phyloP scores from a whole-genome alignment of 1,140 invertebrate genomes.

The Cotesia vestalis region DNA sequence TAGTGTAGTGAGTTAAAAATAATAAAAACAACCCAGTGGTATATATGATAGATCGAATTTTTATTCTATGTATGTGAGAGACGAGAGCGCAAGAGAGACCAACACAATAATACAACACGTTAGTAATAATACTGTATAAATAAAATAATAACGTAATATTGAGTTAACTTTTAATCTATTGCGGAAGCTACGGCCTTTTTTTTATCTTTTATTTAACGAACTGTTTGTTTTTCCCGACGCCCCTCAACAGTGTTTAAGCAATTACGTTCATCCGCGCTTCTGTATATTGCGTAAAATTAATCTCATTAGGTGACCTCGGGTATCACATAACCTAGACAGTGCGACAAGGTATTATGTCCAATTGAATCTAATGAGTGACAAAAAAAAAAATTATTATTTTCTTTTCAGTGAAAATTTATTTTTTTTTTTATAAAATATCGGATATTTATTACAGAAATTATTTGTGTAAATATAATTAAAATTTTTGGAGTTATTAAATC shows the following conservation, averaged over 20 bases:
- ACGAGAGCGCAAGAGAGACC: not conserved
- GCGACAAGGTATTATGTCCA: conserved; percentile 3
- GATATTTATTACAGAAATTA: too few relatives aligned
- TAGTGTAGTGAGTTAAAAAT: not conserved
- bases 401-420: too few relatives aligned
- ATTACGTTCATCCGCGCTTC: conserved; percentile 50
- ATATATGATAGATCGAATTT: too few relatives aligned
- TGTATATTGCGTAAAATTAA: conserved; percentile 63
- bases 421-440: too few relatives aligned
- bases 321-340: conserved; percentile 37
- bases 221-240: conserved; percentile 6
- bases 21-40: not conserved
- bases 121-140: not conserved
- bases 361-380: not conserved
- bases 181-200: conserved; percentile 10
- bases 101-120: conserved; percentile 3
- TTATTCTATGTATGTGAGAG: too few relatives aligned
- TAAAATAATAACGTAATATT: too few relatives aligned
- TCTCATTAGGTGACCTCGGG: conserved; percentile 64
- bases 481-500: too few relatives aligned
- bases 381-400: conserved; percentile 23
- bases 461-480: too few relatives aligned
- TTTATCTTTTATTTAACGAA: not conserved
- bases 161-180: not conserved
- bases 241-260: conserved; percentile 40